Evolutionary conservation across 2,888 invertebrate species (phyloP), one percentile per base, ranked within the genome.

Genomic region (Drosophila limbata): DNA sequence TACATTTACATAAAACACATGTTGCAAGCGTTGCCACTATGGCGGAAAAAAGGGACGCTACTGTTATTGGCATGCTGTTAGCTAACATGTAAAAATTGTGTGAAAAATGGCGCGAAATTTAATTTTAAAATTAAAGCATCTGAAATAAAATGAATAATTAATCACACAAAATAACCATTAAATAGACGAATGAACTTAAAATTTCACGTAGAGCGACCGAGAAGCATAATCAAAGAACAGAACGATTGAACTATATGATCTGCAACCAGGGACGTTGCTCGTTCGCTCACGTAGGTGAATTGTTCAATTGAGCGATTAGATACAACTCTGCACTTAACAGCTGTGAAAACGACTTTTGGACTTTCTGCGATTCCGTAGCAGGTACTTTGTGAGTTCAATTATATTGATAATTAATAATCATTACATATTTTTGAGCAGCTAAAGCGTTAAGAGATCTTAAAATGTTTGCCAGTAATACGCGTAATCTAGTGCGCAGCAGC

Each of bases 391-490:
- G 10, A 19, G 0, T 48, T 48, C 44, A 59, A 51, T 57, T 28
- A 0, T 52, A 19, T 64, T 56, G 56, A 65, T 66, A 65, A 31
- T 48, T 65, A 33, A 28, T 42, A 44, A 51, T 56, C 31, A 48
- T n/a, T 13, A 13, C 9, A 19, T 40, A 17, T 6, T n/a, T 37
- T 39, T 5, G 9, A 19, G 47, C 56, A 75, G 76, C 40, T 47
- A 17, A 19, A 62, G 10, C 31, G 31, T 17, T 15, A 17, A 39
- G 0, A 33, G 28, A 21, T 33, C 13, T 37, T 21, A 89, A 77
- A 17, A 92, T 92, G 91, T 91, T 92, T 63, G 84, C 81, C 56
- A 81, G 73, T 73, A 92, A 80, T 60, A 84, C 91, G 52, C 90
- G 92, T 59, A 83, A 82, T 51, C 51, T 92, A 28, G 81, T 92